Evolutionary conservation across 2,113 vertebrate species (phyloP).

Genomic region (Sminthopsis crassicaudata): DNA sequence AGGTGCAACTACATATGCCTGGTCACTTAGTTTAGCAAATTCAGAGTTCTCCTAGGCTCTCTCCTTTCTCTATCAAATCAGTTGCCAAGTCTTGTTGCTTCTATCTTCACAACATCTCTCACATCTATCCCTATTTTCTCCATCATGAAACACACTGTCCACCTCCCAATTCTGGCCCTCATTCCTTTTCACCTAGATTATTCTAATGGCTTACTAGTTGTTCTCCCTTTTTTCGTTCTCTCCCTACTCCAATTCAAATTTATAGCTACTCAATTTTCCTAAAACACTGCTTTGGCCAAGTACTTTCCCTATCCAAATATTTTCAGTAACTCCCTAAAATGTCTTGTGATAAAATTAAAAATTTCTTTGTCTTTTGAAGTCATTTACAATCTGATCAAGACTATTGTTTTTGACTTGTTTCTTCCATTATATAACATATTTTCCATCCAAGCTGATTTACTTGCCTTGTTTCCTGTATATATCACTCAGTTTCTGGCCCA

Average conservation of each 20-base stretch:
- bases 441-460: neutral
- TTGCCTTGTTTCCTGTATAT: neutral
- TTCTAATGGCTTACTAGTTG: neutral
- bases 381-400: neutral
- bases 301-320: neutral
- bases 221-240: neutral
- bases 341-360: neutral
- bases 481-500: neutral
- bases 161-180: neutral
- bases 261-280: neutral
- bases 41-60: neutral
- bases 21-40: neutral
- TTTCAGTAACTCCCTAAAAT: neutral
- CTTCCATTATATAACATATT: neutral
- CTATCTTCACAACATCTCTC: neutral
- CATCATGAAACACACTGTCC: neutral
- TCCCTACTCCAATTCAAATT: neutral
- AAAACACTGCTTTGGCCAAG: neutral
- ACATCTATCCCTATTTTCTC: neutral
- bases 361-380: neutral
- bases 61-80: neutral
- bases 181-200: neutral
- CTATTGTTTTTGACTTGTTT: neutral
- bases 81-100: neutral
- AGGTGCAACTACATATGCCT: neutral